phyloP scores from a whole-genome alignment of 2,797 vertebrate species.

The Allobates femoralis region DNA sequence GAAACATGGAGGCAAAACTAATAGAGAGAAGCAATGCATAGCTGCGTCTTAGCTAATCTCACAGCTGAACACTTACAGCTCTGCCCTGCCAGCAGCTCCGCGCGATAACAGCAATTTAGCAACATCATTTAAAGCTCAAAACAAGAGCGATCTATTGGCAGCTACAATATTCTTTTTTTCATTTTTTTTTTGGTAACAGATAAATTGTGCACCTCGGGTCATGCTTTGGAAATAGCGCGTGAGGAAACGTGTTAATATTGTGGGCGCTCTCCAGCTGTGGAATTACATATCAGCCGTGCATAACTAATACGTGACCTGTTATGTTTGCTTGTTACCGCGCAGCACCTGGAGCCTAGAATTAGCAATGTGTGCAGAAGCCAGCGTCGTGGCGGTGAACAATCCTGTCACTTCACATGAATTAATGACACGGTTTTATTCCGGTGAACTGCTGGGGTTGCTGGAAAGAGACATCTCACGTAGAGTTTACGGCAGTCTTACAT shows the following conservation, averaged over 20 bases:
- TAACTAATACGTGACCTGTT: constrained; percentile 46
- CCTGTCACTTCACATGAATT: constrained; percentile 26
- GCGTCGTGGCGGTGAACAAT: not conserved
- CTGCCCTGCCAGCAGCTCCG: constrained; percentile 62
- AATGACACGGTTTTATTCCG: constrained; percentile 12
- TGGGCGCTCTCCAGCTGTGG: constrained; percentile 47
- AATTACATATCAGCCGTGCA: constrained; percentile 33
- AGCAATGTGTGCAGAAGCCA: constrained; percentile 14
- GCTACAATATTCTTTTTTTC: constrained; percentile 64
- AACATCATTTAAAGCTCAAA: constrained; percentile 65
- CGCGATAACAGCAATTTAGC: constrained; percentile 67
- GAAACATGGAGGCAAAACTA: constrained; percentile 31
- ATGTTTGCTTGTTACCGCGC: constrained; percentile 37
- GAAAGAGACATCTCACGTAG: not conserved
- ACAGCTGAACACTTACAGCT: constrained; percentile 65
- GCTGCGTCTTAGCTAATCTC: constrained; percentile 69
- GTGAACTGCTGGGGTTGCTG: not conserved
- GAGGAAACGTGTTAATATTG: constrained; percentile 43
- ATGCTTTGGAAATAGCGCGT: constrained; percentile 33
- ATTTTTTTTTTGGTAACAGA: constrained; percentile 61
- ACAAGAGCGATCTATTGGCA: constrained; percentile 66
- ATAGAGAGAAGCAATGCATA: constrained; percentile 48
- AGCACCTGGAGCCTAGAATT: constrained; percentile 44
- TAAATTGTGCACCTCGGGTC: constrained; percentile 51
- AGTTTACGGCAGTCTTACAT: not conserved